A percentile compares a stretch with the other conserved stretches of the same genome.
Conservation (phyloP, 2,888 invertebrate species). For the Hypselothyrea guttata region DNA sequence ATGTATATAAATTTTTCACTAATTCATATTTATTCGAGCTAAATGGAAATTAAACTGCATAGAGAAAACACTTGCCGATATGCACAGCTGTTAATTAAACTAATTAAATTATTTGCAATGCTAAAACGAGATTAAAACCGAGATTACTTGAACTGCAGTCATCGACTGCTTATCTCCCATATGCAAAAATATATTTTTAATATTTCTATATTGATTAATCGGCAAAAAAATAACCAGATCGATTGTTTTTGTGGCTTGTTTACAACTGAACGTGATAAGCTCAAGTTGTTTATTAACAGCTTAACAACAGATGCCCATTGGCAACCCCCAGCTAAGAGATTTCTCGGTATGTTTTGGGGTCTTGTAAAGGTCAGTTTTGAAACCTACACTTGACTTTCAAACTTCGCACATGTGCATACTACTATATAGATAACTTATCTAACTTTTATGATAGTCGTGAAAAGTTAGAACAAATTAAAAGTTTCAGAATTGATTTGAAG, state of each 20-base stretch:
- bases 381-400: slow-evolving; percentile 64
- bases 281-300: no score
- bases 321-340: slow-evolving; percentile 9
- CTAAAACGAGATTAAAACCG: slow-evolving; percentile 1
- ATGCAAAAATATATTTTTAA: no score
- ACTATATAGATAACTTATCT: slow-evolving; percentile 31
- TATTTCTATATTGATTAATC: background rate
- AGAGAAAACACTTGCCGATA: no score
- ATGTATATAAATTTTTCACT: no score
- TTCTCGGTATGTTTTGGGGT: background rate
- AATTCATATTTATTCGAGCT: no score
- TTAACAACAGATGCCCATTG: no score
- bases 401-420: slow-evolving; percentile 27
- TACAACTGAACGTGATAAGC: slow-evolving; percentile 55
- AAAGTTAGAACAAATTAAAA: no score
- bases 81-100: no score
- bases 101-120: background rate
- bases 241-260: slow-evolving; percentile 44
- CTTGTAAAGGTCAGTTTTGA: slow-evolving; percentile 12
- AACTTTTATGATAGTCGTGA: background rate
- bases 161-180: slow-evolving; percentile 11
- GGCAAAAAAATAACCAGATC: slow-evolving; percentile 12
- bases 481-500: no score
- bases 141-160: slow-evolving; percentile 3
- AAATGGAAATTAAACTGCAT: no score